phyloP scores from a whole-genome alignment of 2,797 vertebrate species.

The Spinus olivaceus region DNA sequence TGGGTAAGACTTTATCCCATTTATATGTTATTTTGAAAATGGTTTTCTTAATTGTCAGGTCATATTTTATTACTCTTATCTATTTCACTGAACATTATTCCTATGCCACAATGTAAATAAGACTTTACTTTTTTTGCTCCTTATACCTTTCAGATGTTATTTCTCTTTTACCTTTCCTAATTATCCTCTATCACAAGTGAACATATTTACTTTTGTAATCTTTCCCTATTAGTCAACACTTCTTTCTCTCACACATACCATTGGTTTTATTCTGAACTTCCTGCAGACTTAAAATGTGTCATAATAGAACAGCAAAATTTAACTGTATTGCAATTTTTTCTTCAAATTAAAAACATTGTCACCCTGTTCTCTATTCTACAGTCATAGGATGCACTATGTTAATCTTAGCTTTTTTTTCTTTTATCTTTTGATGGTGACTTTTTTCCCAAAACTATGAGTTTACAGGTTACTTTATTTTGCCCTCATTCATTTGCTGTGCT shows the following conservation, averaged over 20 bases:
- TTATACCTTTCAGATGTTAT: background rate
- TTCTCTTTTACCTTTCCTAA: background rate
- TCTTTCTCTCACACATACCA: background rate
- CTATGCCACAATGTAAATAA: background rate
- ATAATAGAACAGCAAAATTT: background rate
- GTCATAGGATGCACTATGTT: background rate
- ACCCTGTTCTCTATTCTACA: background rate
- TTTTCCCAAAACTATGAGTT: background rate
- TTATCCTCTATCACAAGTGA: background rate
- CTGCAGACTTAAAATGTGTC: background rate
- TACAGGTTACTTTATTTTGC: background rate
- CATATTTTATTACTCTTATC: background rate
- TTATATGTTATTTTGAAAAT: background rate
- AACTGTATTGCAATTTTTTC: background rate
- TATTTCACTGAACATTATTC: background rate
- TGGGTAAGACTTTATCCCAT: background rate
- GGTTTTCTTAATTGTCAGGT: background rate
- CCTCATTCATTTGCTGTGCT: rapidly evolving
- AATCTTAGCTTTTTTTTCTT: background rate
- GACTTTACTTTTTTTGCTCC: background rate
- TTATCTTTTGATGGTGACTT: background rate
- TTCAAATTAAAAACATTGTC: background rate
- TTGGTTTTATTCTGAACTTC: background rate
- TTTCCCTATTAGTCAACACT: background rate
- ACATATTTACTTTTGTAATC: background rate